Percentiles rank a stretch among this genome's conserved stretches.
phyloP scores from a whole-genome alignment of 2,888 invertebrate species.

The Empis stercorea region DNA sequence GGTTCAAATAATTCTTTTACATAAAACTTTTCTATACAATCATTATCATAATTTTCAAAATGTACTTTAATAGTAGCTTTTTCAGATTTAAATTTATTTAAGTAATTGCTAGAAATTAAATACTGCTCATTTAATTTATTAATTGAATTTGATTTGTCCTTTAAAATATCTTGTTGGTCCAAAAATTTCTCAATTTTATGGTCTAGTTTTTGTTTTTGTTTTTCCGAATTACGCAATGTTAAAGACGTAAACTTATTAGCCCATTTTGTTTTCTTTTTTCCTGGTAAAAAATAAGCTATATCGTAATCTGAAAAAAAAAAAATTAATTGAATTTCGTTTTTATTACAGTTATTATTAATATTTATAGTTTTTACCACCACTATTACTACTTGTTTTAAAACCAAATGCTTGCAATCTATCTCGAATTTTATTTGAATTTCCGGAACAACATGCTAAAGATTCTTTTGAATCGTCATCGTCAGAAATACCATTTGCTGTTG shows the following conservation, averaged over 20 bases:
- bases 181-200: conserved; percentile 21
- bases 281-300: conserved; percentile 17
- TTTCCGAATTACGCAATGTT: conserved; percentile 24
- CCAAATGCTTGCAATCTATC: conserved; percentile 49
- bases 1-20: conserved; percentile 38
- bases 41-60: conserved; percentile 6
- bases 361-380: conserved; percentile 1
- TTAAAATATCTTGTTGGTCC: conserved; percentile 1
- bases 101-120: conserved; percentile 14
- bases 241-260: conserved; percentile 31
- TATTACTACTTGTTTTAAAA: conserved; percentile 32
- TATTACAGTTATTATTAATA: too few relatives aligned
- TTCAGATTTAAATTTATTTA: conserved; percentile 10
- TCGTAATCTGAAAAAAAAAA: conserved; percentile 25
- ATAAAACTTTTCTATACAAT: conserved; percentile 34
- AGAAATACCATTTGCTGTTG: conserved; percentile 17
- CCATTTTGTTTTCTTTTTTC: conserved; percentile 26
- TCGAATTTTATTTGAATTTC: conserved; percentile 30
- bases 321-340: neutral
- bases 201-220: conserved; percentile 22
- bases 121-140: conserved; percentile 11
- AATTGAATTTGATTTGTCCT: conserved; percentile 14
- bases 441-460: conserved; percentile 5
- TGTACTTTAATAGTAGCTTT: conserved; percentile 10
- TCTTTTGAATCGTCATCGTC: conserved; percentile 10